Base-by-base conservation (phyloP, 2,888 invertebrate species). In the Leucania comma region DNA sequence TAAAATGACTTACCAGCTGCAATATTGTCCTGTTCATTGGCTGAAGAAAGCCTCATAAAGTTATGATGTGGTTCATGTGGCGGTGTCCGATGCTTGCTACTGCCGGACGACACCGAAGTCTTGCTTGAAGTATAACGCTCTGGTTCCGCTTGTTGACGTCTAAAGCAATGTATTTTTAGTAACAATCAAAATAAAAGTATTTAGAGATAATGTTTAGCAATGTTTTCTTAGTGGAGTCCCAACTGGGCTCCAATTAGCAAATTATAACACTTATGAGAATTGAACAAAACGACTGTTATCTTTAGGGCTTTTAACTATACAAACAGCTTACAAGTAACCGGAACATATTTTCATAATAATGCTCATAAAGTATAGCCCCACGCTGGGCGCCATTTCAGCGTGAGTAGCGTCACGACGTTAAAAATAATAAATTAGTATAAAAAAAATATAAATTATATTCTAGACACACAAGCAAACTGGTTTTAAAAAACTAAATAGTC, bases 71-170 rank as follows among this genome's bases (percentile, higher is more conserved):
- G 87, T 70, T 93, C 94, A 74, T 90, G 91, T 10, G 92, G 88
- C 46, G 91, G 89, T 35, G 92, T 84, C 76, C 93, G 91, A 60
- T 92, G 94, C 83, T 93, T 93, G 86, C 93, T 89, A 85, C 94
- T 92, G 74, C 93, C 92, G 0, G 93, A 92, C 29, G 95, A 94
- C 46, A 93, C 88, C 0, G 95, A 94, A 3, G 93, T 90, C 85
- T 96, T 96, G 84, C 94, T 93, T 0, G 93, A 92, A 10, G 93
- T 90, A 76, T 90, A 94, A 38, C 95, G 92, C 84, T 96, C 96
- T 2, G 96, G 96, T 75, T 96, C 96, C 0, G 96, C 96, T 82
- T 96, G 96, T 79, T 96, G 96, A 29, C 95, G 90, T 82, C 96
- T 95, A 80, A 0, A 72, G 64, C 4, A 42, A 42, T 20, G 17